These are phyloP conservation scores for Heliconius congener DNA, from an alignment of 1,140 invertebrate genomes.

Conservation along the genomic window DNA sequence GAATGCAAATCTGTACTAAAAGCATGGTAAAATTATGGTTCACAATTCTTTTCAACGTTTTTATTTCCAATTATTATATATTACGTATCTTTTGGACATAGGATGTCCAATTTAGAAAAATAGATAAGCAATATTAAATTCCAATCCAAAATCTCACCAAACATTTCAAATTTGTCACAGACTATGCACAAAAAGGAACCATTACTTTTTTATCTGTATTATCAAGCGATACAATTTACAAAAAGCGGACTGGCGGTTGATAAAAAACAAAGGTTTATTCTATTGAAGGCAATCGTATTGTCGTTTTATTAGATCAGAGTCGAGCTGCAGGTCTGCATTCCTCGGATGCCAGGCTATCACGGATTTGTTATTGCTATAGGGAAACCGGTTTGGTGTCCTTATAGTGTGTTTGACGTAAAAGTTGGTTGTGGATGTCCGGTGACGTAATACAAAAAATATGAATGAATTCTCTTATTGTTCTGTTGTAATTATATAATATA, in stretches of 20 bases:
- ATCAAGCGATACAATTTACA: constrained; percentile 2
- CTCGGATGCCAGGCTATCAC: constrained; percentile 42
- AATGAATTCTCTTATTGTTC: background rate
- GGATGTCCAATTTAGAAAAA: too few species aligned
- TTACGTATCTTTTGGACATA: too few species aligned
- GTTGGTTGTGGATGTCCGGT: background rate
- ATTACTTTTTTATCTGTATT: constrained; percentile 17
- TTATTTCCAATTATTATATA: too few species aligned
- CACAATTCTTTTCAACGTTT: too few species aligned
- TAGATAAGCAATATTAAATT: background rate
- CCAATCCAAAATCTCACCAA: background rate
- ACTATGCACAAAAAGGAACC: background rate
- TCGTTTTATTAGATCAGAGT: constrained; percentile 43
- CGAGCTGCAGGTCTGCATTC: constrained; percentile 47
- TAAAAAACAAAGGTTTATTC: constrained; percentile 34
- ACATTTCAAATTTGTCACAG: constrained; percentile 7
- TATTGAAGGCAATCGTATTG: constrained; percentile 41
- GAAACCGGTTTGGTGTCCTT: constrained; percentile 37
- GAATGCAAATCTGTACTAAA: too few species aligned
- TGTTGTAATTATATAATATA: background rate
- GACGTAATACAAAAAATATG: constrained; percentile 1
- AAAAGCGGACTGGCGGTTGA: constrained; percentile 3
- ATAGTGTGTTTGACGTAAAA: constrained; percentile 14
- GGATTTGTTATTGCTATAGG: constrained; percentile 46
- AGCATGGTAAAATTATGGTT: too few species aligned